Evolutionary conservation across 2,113 vertebrate genomes (phyloP).

Genomic region (Rhea pennata): DNA sequence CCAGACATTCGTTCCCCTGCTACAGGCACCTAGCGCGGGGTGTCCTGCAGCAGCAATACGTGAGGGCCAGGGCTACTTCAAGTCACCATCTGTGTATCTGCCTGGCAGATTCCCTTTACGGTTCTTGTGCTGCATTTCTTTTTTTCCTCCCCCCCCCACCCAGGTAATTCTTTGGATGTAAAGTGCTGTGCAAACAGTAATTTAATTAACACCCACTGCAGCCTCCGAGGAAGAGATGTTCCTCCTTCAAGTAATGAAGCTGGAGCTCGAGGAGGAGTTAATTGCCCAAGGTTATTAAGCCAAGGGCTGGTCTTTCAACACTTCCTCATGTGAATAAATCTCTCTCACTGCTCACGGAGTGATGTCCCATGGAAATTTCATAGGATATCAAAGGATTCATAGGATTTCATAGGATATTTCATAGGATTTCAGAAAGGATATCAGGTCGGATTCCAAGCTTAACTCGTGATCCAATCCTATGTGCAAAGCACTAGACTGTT

Average conservation of each 20-base stretch:
- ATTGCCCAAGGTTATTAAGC: background rate
- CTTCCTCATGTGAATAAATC: background rate
- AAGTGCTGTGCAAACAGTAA: background rate
- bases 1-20: background rate
- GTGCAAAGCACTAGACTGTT: background rate
- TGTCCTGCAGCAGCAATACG: background rate
- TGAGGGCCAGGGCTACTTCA: too few relatives aligned
- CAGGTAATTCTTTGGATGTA: background rate
- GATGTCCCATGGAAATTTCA: background rate
- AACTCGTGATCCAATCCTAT: background rate
- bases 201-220: background rate
- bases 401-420: too few relatives aligned
- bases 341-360: background rate
- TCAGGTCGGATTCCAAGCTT: background rate
- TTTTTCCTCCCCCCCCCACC: too few relatives aligned
- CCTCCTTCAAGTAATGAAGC: background rate
- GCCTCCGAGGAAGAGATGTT: fast-evolving
- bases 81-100: background rate
- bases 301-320: background rate
- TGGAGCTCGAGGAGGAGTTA: background rate
- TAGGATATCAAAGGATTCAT: background rate
- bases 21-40: too few relatives aligned
- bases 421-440: background rate
- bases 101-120: background rate
- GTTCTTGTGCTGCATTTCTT: background rate